Conservation (phyloP, 2,113 vertebrate species). For the Oenanthe melanoleuca region DNA sequence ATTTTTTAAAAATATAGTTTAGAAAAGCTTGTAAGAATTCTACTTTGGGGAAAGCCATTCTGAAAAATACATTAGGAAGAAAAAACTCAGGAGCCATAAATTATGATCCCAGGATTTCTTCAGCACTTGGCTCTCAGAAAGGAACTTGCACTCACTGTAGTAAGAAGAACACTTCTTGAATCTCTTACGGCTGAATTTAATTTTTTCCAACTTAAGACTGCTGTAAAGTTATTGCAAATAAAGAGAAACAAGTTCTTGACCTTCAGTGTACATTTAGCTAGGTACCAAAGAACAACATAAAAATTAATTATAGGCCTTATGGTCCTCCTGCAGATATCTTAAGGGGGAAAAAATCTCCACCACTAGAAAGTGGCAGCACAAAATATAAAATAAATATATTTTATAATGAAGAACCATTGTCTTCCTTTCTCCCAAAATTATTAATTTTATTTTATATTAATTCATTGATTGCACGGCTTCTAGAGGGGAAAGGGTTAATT, state of each 20-base stretch:
- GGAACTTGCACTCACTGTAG: neutral
- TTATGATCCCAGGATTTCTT: neutral
- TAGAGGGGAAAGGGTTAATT: neutral
- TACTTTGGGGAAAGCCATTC: neutral
- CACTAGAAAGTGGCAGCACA: neutral
- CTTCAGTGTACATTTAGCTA: neutral
- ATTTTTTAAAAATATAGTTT: neutral
- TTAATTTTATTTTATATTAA: neutral
- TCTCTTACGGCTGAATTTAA: neutral
- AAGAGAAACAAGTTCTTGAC: neutral
- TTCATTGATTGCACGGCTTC: neutral
- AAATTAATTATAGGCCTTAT: neutral
- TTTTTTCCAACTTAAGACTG: neutral
- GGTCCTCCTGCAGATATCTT: neutral
- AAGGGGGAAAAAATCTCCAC: fast-evolving
- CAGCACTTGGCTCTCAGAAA: neutral
- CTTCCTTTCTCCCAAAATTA: neutral
- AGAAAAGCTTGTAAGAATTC: neutral
- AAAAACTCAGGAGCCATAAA: neutral
- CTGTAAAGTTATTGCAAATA: neutral
- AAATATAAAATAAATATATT: neutral
- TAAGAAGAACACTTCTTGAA: neutral
- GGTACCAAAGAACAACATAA: neutral
- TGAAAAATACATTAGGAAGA: neutral
- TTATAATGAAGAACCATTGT: neutral